These are phyloP conservation scores for Hassar affinis DNA, from an alignment of 2,113 vertebrate genomes.

Conservation along the genomic window DNA sequence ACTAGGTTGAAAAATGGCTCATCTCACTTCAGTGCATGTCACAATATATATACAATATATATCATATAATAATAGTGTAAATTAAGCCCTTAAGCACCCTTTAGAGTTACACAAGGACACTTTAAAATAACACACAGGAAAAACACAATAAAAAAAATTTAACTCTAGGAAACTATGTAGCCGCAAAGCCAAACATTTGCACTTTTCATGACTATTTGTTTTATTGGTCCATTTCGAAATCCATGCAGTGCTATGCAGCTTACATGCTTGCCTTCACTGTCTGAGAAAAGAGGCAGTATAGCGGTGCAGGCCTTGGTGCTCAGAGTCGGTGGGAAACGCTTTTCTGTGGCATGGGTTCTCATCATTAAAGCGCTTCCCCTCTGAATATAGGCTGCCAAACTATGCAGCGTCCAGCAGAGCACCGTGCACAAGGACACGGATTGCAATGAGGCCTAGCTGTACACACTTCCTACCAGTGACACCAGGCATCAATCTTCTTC, in stretches of 20 bases:
- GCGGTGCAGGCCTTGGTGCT: constrained; percentile 12
- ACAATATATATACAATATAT: no score
- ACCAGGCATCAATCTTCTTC: constrained; percentile 88
- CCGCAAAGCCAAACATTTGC: neutral
- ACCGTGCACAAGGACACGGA: constrained; percentile 80
- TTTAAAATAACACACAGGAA: neutral
- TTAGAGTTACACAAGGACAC: neutral
- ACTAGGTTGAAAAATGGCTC: no score
- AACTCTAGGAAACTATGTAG: no score
- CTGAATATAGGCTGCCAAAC: constrained; percentile 83
- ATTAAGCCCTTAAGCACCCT: no score
- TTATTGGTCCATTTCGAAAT: constrained; percentile 8
- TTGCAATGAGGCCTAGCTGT: constrained; percentile 85
- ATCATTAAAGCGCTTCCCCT: constrained; percentile 83
- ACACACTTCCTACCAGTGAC: constrained; percentile 88
- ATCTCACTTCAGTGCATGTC: no score
- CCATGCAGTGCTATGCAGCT: neutral
- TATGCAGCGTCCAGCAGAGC: constrained; percentile 85
- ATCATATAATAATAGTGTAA: neutral
- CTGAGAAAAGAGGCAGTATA: constrained; percentile 24
- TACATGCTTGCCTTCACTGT: constrained; percentile 13
- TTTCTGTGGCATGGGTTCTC: constrained; percentile 82
- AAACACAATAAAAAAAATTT: neutral
- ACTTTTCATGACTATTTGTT: neutral
- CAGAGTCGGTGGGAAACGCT: constrained; percentile 70